Evolutionary conservation across 2,888 invertebrate species (phyloP), one percentile per base, ranked within the genome.

Genomic region (Vanessa cardui): DNA sequence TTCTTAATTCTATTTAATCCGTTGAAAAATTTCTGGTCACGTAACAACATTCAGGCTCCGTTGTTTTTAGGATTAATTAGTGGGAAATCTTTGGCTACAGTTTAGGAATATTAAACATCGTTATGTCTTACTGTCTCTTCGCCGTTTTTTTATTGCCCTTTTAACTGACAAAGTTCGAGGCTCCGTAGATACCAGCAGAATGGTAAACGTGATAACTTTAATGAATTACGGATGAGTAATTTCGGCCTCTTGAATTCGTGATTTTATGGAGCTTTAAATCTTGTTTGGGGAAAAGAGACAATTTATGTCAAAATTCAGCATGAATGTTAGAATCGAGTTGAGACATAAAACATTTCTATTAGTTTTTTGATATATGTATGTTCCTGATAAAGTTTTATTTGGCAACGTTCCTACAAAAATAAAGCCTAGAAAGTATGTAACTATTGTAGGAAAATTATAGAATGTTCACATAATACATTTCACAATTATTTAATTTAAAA

Each of bases 211-310:
- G 87, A 85, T 80, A 88, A 89, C 83, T 88, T 89, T 87, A 89
- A 90, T 90, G 87, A 91, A 90, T 90, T 89, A 89, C 88, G 87
- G 86, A 88, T 88, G 88, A 88, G 82, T 84, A 81, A 84, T 62
- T 82, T 83, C 82, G 83, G 72, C 85, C 81, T 83, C 80, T 83
- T 82, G 85, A 85, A 87, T 87, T 85, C 82, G 80, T 84, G 84
- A 87, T 86, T 89, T 89, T 89, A 89, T 87, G 80, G 83, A 78
- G 81, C 82, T 81, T 83, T 88, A 85, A 86, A 88, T 86, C 84
- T 86, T 84, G 80, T 80, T 78, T 77, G 79, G 79, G 81, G 82
- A 85, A 87, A 86, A 84, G 83, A 83, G 82, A 83, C 85, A 85
- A 80, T 86, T 87, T 83, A 83, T 81, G 78, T 72, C 74, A 77